Evolutionary conservation across 2,113 vertebrate genomes (phyloP), one percentile per base, ranked within the genome.

Genomic region (Brachyistius frenatus): DNA sequence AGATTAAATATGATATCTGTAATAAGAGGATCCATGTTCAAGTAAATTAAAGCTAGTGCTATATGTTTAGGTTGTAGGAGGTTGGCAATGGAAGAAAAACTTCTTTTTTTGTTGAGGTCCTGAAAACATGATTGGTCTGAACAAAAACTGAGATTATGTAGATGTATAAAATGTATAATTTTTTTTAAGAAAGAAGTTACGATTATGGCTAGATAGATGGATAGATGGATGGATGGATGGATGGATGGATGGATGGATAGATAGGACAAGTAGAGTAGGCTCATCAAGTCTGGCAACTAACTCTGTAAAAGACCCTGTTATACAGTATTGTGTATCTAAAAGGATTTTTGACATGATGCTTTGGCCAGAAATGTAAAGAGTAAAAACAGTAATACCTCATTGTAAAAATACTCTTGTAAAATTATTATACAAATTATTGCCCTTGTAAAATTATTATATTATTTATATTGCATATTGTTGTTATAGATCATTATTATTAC

Each of bases 1-100:
- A 83, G 62, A 87, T 83, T 79, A 88, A 85, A 85, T 81, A 62
- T 81, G 82, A 87, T 81, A 82, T 79, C 65, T 69, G 72, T 78
- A 77, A 88, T 66, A 58, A 89, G 74, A 76, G 67, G 71, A 88
- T 75, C 66, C 64, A 39, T 78, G 74, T 87, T 74, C 56, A 62
- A 67, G 50, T 64, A 74, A 66, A 84, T 87, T 79, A 35, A 47
- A 73, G 66, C 65, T 77, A 70, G 74, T 16, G 0, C 35, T 64
- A 36, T 57, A 49, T 60, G 4, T 2, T 50, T 70, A 62, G 32
- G 41, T 62, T 61, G 30, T 56, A 14, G 5, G n/a, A 55, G 16
- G 11, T 7, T 32, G 54, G 55, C 41, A 13, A 6, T 3, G 41
- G 13, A 13, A 44, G 41, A 13, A 11, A 44, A 44, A 44, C 10